phyloP scores from a whole-genome alignment of 2,113 vertebrate genomes.

The Aspidoscelis tigris region DNA sequence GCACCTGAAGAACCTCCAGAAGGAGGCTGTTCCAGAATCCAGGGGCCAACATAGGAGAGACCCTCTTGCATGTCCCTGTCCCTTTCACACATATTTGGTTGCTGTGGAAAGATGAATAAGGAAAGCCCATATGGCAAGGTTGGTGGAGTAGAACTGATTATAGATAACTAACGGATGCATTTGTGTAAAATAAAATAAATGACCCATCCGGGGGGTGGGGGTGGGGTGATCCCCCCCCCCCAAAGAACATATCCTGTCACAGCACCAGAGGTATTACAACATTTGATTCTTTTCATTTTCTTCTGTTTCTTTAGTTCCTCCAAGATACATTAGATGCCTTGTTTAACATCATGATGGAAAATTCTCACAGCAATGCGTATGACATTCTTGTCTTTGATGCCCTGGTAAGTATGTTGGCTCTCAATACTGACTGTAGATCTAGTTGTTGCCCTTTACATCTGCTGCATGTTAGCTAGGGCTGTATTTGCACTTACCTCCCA shows the following conservation, averaged over 20 bases:
- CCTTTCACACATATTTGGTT: no score
- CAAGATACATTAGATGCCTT: slow-evolving; percentile 95
- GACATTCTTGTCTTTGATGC: slow-evolving; percentile 98
- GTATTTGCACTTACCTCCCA: no score
- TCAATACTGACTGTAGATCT: neutral
- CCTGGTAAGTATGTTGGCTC: slow-evolving; percentile 82
- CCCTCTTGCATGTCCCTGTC: no score
- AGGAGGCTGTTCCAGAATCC: no score
- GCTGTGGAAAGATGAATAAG: no score
- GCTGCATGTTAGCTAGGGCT: neutral
- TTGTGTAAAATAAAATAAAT: no score
- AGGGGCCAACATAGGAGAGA: no score
- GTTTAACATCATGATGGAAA: slow-evolving; percentile 99
- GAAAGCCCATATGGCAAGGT: no score
- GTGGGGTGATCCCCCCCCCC: neutral
- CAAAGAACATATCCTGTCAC: neutral
- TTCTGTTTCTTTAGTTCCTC: slow-evolving; percentile 82
- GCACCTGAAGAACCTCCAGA: no score
- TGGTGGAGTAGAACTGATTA: no score
- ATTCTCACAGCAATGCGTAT: slow-evolving; percentile 91
- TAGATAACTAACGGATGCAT: no score
- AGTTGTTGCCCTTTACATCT: neutral
- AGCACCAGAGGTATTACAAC: neutral
- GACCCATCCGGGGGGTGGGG: no score
- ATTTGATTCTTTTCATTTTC: neutral